phyloP scores from a whole-genome alignment of 2,797 vertebrate genomes.

The Triplophysa yarkandensis region DNA sequence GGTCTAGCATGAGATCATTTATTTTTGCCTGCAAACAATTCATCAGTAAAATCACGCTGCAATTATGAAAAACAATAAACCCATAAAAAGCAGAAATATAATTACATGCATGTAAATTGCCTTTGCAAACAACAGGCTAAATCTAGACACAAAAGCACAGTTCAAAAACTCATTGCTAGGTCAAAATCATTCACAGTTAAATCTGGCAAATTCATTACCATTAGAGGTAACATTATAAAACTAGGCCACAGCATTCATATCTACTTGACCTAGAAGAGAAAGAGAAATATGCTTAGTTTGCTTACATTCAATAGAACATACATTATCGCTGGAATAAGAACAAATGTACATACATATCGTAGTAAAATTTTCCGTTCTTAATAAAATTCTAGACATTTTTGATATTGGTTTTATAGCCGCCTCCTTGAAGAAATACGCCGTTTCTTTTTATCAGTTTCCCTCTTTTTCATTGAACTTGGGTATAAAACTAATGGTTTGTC shows the following conservation, averaged over 20 bases:
- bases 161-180: slow-evolving; percentile 18
- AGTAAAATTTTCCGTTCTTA: not conserved
- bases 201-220: slow-evolving; percentile 52
- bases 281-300: slow-evolving; percentile 7
- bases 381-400: not conserved
- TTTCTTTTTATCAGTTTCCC: not conserved
- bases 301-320: not conserved
- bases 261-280: slow-evolving; percentile 11
- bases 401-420: not conserved
- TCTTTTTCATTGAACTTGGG: not conserved
- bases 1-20: not conserved
- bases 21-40: not conserved
- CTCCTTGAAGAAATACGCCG: not conserved
- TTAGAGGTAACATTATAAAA: slow-evolving; percentile 53
- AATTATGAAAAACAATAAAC: slow-evolving; percentile 2
- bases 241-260: slow-evolving; percentile 41
- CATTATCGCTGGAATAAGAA: not conserved
- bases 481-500: not conserved
- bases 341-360: not conserved
- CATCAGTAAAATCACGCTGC: not conserved
- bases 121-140: slow-evolving; percentile 23
- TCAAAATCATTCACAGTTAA: slow-evolving; percentile 45
- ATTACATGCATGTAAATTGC: slow-evolving; percentile 13
- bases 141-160: slow-evolving; percentile 27
- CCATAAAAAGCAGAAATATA: slow-evolving; percentile 6